These are phyloP conservation scores for Nycticebus coucang DNA, from an alignment of 2,113 vertebrate species.

Conservation along the genomic window DNA sequence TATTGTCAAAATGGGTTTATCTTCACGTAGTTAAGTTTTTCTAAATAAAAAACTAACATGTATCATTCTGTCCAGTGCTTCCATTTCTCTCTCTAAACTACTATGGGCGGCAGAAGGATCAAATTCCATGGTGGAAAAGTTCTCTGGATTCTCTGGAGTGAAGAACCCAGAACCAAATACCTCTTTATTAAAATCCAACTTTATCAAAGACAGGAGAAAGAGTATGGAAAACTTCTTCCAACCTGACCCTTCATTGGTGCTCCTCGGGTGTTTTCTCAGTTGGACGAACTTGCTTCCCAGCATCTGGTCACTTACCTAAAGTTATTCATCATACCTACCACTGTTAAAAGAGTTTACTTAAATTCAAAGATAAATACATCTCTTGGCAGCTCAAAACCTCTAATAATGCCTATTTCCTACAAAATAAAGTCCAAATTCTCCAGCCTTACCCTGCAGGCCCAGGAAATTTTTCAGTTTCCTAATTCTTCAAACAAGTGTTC, in stretches of 20 bases:
- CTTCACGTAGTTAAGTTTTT: not conserved
- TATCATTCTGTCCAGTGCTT: not conserved
- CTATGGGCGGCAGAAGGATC: not conserved
- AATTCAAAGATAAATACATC: not conserved
- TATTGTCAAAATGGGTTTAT: not conserved
- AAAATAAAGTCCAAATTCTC: not conserved
- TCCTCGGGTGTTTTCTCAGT: not conserved
- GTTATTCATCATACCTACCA: not conserved
- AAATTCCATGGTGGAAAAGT: not conserved
- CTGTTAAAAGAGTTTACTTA: not conserved
- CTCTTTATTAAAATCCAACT: not conserved
- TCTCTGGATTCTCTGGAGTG: not conserved
- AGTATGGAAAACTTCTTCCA: not conserved
- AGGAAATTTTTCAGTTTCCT: not conserved
- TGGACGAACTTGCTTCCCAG: not conserved
- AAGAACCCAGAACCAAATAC: not conserved
- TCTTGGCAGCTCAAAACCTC: not conserved
- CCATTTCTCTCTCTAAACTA: not conserved
- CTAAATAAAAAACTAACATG: constrained; percentile 17
- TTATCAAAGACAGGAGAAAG: not conserved
- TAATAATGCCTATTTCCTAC: not conserved
- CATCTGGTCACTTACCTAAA: not conserved
- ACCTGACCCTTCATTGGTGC: not conserved
- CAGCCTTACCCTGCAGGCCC: not conserved
- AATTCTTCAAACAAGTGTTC: not conserved